A percentile compares a stretch with the other conserved stretches of the same genome.
These are phyloP conservation scores for Cyclina sinensis DNA, from an alignment of 1,140 invertebrate genomes.

Conservation along the genomic window DNA sequence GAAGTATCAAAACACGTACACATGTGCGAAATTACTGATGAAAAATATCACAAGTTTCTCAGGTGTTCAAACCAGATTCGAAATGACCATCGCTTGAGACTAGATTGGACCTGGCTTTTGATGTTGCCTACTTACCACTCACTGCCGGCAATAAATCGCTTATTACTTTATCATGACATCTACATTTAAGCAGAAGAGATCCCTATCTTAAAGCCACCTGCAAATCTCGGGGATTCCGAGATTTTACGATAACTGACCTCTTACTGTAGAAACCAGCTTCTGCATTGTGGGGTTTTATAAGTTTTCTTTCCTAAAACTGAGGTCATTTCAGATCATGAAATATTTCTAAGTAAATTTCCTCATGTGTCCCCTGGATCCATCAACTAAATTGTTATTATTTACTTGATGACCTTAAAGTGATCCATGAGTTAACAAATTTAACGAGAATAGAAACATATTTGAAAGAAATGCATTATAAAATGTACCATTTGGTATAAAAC, in stretches of 20 bases:
- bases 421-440: no score
- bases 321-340: no score
- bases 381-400: no score
- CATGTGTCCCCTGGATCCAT: no score
- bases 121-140: constrained; percentile 26
- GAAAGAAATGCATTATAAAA: no score
- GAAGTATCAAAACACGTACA: background rate
- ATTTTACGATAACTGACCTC: constrained; percentile 41
- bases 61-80: background rate
- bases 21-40: background rate
- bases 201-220: constrained; percentile 31
- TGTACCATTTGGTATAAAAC: no score
- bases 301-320: no score
- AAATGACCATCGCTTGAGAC: background rate
- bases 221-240: constrained; percentile 46
- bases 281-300: no score
- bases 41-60: background rate
- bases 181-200: constrained; percentile 33
- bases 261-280: background rate
- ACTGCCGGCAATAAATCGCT: constrained; percentile 44
- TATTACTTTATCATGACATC: constrained; percentile 46
- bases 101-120: background rate
- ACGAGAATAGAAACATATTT: no score
- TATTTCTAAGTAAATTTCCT: no score
- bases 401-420: no score